Conservation (phyloP, 2,888 invertebrate species). For the Dioctria linearis region DNA sequence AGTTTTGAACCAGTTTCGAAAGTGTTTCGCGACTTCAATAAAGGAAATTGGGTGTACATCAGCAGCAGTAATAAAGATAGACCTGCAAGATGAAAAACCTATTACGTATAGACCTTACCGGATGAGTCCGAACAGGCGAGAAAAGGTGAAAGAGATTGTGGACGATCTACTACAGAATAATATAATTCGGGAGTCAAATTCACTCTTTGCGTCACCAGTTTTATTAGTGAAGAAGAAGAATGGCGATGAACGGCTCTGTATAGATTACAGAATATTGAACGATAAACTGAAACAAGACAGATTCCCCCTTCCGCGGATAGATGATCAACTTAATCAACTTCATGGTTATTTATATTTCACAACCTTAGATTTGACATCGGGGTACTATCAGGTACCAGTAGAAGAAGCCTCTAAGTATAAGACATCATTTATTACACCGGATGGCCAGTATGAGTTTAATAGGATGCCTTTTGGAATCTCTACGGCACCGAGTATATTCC, state of each 20-base stretch:
- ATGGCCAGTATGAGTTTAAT: too few relatives aligned
- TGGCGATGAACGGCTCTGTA: slow-evolving; percentile 60
- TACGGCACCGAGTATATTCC: too few relatives aligned
- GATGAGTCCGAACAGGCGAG: slow-evolving; percentile 58
- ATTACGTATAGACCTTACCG: slow-evolving; percentile 61
- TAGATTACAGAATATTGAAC: slow-evolving; percentile 64
- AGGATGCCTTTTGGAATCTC: too few relatives aligned
- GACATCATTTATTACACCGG: not conserved
- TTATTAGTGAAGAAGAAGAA: slow-evolving; percentile 61
- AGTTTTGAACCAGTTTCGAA: not conserved
- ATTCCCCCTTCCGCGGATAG: not conserved
- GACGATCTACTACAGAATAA: slow-evolving; percentile 57
- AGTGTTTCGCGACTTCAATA: slow-evolving; percentile 31
- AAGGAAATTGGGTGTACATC: slow-evolving; percentile 47
- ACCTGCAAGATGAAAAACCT: slow-evolving; percentile 59
- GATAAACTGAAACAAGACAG: slow-evolving; percentile 56
- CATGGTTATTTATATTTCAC: slow-evolving; percentile 59
- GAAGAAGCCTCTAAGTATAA: not conserved
- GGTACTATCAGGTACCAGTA: not conserved
- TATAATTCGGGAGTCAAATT: slow-evolving; percentile 62
- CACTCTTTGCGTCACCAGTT: slow-evolving; percentile 59
- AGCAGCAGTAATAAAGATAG: slow-evolving; percentile 54
- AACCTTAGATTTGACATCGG: slow-evolving; percentile 61
- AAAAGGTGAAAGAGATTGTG: slow-evolving; percentile 28
- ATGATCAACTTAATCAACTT: not conserved